Percentiles rank a stretch among this genome's conserved stretches.
Conservation (phyloP, 2,797 vertebrate species). For the Malurus leucopterus region DNA sequence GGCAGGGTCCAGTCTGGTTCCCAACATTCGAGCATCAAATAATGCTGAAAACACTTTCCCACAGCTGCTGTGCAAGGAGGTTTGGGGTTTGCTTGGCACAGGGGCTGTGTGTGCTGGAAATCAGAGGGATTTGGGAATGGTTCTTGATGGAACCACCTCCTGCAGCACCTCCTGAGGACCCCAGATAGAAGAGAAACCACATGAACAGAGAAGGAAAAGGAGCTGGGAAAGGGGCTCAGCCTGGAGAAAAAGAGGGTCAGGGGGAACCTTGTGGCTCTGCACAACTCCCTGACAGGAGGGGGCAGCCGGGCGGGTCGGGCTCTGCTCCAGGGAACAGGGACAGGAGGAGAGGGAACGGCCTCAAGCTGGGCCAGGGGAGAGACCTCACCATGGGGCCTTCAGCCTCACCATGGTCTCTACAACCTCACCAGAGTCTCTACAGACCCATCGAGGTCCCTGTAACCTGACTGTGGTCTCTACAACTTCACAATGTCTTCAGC, state of each 20-base stretch:
- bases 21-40: rapidly evolving
- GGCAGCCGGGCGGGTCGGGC: rapidly evolving
- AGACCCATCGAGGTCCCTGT: rapidly evolving
- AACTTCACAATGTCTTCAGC: too few species aligned
- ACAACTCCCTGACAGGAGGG: neutral
- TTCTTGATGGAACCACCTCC: neutral
- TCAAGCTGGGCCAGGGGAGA: neutral
- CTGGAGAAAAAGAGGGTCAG: neutral
- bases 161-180: neutral
- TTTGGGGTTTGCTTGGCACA: neutral
- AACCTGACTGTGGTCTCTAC: neutral
- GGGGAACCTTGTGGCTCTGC: neutral
- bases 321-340: neutral
- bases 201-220: neutral
- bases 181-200: neutral
- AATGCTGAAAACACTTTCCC: neutral
- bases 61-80: neutral
- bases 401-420: rapidly evolving
- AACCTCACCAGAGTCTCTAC: neutral
- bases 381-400: neutral
- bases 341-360: rapidly evolving
- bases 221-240: neutral
- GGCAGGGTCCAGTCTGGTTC: neutral
- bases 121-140: neutral
- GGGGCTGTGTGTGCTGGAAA: neutral